Evolutionary conservation across 2,888 invertebrate genomes (phyloP).

Genomic region (Amphiduros pacificus): DNA sequence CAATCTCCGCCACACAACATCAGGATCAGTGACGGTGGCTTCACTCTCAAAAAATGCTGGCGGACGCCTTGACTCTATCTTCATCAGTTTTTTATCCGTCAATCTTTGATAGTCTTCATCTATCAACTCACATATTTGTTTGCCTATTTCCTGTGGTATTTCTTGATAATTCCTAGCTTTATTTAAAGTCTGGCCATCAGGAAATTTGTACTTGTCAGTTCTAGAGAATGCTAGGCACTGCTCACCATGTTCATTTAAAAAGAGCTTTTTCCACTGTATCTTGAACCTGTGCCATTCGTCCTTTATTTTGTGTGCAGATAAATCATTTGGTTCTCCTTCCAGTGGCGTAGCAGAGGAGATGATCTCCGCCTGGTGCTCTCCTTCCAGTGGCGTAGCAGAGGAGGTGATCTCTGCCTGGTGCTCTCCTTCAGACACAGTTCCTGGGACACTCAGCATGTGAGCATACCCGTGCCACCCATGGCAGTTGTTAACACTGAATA

Average conservation of each 20-base stretch:
- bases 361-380: no score
- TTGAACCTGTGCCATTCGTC: slow-evolving; percentile 38
- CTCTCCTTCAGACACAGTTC: no score
- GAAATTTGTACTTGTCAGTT: slow-evolving; percentile 31
- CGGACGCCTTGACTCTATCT: slow-evolving; percentile 26
- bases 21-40: slow-evolving; percentile 8
- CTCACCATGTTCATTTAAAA: slow-evolving; percentile 39
- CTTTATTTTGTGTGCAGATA: no score
- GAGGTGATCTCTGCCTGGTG: neutral
- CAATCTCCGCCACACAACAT: slow-evolving; percentile 22
- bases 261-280: slow-evolving; percentile 38
- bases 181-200: slow-evolving; percentile 36
- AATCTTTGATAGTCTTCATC: slow-evolving; percentile 31
- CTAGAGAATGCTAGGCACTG: slow-evolving; percentile 37
- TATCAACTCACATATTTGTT: slow-evolving; percentile 34
- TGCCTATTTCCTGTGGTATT: slow-evolving; percentile 33
- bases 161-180: slow-evolving; percentile 48
- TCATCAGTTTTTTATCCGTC: slow-evolving; percentile 23
- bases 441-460: slow-evolving; percentile 33
- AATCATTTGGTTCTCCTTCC: no score
- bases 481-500: slow-evolving; percentile 49
- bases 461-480: slow-evolving; percentile 54
- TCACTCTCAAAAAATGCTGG: slow-evolving; percentile 36
- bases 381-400: no score
- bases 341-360: no score